Conservation (phyloP, 1,140 invertebrate species). For the Meloidogyne floridensis region DNA sequence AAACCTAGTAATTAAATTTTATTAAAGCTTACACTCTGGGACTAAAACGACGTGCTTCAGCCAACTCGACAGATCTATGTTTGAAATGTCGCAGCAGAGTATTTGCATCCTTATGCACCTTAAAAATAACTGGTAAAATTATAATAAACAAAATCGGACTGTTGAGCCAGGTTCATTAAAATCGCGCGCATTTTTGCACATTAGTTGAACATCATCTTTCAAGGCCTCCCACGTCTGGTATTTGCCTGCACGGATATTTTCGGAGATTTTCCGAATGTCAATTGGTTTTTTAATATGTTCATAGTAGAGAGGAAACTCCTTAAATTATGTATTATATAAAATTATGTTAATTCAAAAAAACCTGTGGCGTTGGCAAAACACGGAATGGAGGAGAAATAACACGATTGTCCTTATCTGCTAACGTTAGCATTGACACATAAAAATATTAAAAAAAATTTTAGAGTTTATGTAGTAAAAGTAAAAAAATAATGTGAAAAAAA, state of each 20-base stretch:
- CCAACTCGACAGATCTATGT: slow-evolving; percentile 15
- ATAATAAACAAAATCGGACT: slow-evolving; percentile 78
- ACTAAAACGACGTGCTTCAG: slow-evolving; percentile 31
- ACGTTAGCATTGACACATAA: slow-evolving; percentile 36
- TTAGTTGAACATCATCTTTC: slow-evolving; percentile 84
- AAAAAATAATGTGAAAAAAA: too few species aligned
- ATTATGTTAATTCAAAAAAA: slow-evolving; percentile 8
- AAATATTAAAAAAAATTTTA: neutral
- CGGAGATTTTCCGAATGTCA: slow-evolving; percentile 90
- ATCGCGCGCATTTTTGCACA: slow-evolving; percentile 90
- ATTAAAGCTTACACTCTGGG: slow-evolving; percentile 38
- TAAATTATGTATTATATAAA: slow-evolving; percentile 25
- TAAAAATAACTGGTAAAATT: neutral
- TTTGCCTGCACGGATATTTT: slow-evolving; percentile 77
- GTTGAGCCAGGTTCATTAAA: slow-evolving; percentile 95
- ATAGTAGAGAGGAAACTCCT: slow-evolving; percentile 88
- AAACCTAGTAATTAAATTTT: slow-evolving; percentile 6
- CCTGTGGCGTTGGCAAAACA: slow-evolving; percentile 50
- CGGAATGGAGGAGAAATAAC: slow-evolving; percentile 61
- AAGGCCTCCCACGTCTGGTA: slow-evolving; percentile 82
- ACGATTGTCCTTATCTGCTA: slow-evolving; percentile 55
- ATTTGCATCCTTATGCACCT: slow-evolving; percentile 11
- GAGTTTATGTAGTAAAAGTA: too few species aligned
- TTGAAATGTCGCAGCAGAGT: slow-evolving; percentile 18
- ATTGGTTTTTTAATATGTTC: slow-evolving; percentile 96